These are phyloP conservation scores for Microcebus griseorufus DNA, from an alignment of 2,113 vertebrate genomes.

Conservation along the genomic window DNA sequence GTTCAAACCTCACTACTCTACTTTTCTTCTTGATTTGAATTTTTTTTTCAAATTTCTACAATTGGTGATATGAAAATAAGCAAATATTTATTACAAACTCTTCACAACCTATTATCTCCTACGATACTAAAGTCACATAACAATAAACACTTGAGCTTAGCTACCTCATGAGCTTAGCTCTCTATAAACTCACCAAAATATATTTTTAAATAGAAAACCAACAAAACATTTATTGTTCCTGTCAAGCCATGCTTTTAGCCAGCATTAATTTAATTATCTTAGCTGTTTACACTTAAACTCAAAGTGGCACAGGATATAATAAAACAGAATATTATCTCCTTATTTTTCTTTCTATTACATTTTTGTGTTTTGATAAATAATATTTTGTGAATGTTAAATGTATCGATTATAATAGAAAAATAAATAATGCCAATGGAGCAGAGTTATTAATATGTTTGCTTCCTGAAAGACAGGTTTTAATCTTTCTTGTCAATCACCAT, in stretches of 20 bases:
- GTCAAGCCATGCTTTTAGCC: neutral
- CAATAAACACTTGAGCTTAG: neutral
- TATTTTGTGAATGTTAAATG: conserved; percentile 10
- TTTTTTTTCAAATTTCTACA: neutral
- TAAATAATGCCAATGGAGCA: neutral
- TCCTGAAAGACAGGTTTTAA: neutral
- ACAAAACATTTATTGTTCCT: neutral
- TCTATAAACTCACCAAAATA: neutral
- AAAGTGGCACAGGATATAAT: neutral
- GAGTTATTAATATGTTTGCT: neutral
- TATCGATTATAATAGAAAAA: neutral
- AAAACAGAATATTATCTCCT: neutral
- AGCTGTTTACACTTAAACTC: neutral
- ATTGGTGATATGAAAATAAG: neutral
- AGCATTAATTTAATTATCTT: neutral
- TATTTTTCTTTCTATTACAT: neutral
- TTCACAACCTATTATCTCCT: neutral
- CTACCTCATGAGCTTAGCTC: neutral
- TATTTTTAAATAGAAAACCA: neutral
- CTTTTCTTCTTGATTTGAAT: neutral
- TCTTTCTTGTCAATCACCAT: conserved; percentile 31
- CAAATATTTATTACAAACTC: neutral
- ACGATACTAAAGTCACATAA: neutral
- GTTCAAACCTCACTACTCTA: neutral
- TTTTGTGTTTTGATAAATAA: neutral